Base-by-base conservation (phyloP, 1,140 invertebrate species). In the Parasteatoda tepidariorum region DNA sequence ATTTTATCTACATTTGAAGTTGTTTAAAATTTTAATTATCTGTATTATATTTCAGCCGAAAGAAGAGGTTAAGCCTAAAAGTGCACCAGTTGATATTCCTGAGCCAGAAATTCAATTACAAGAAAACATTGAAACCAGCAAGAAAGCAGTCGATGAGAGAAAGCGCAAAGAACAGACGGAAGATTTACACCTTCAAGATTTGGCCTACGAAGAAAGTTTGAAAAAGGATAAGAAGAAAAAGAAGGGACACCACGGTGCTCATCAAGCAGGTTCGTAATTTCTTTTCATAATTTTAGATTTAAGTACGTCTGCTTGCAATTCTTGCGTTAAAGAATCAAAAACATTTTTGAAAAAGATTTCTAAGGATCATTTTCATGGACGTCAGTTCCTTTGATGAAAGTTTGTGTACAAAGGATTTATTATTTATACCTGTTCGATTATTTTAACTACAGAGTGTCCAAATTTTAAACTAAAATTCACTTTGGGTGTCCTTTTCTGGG, bases 151-250 rank as follows among this genome's bases (percentile, higher is more conserved):
- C 7, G 30, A 66, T 2, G 55, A 81, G n/a, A 28, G 70, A 24
- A 57, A 81, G 24, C 64, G 54, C 26, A 81, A 61, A 18, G 64
- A 61, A 13, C 28, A 68, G 11, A 28, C 30, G 0, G 64, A 81
- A 59, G 76, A 81, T 57, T 62, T 81, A 0, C 76, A 81, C 31
- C 26, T 81, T 18, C 76, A 81, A 22, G 76, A 81, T 38, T 81
- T 81, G 18, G 30, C 76, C 38, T 81, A 57, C 1, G 76, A 81
- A 38, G 76, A 81, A 11, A 68, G 28, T 18, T 30, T 81, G 41
- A 81, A 81, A 28, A 81, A 81, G 30, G 76, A 81, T 13, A 78
- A 78, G 74, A 78, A 78, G n/a, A 76, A 76, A 26, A 75, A 62
- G 55, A 22, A 33, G n/a, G 34, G 48, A 6, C 71, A 62, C 38